Evolutionary conservation across 2,113 vertebrate species (phyloP), one percentile per base, ranked within the genome.

Genomic region (Chaenocephalus aceratus): DNA sequence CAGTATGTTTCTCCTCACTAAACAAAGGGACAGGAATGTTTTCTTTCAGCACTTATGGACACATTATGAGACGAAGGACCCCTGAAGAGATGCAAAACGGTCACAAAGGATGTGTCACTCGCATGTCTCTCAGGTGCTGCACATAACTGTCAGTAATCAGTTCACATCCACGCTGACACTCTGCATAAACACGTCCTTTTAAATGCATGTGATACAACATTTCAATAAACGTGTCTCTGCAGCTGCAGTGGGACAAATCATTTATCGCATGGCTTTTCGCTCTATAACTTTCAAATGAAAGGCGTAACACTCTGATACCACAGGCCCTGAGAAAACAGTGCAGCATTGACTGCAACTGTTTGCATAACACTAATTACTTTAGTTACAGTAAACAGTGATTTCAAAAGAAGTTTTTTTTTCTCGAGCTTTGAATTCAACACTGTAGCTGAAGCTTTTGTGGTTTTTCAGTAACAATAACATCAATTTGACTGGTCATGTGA

Each of bases 361-460:
- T 89, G 63, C 75, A 87, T 71, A 88, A 89, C 88, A 85, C 36
- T 75, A 84, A 89, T 91, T 84, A 86, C 66, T 23, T 63, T 63
- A 78, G 67, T 85, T 65, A 88, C 72, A 67, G 78, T 89, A 88
- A 91, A 90, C 91, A 90, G 0, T 3, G 0, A 52, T 78, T 86
- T 86, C 48, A 75, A 84, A 78, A 64, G 83, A 45, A 12, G 13
- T 62, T 72, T 82, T 68, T 62, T 44, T 64, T 44, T 57, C 76
- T 84, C 36, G 0, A 75, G 72, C 68, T 78, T 26, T 58, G 68
- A 74, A 65, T 83, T 73, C 51, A 66, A 9, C 66, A 65, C 63
- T 16, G 62, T 4, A 62, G 56, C 67, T 75, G 77, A 86, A 45
- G 7, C 75, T 78, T 71, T 86, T 84, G 83, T 77, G 63, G 46